These are phyloP conservation scores for Tinea pellionella DNA, from an alignment of 2,888 invertebrate genomes.

Conservation along the genomic window DNA sequence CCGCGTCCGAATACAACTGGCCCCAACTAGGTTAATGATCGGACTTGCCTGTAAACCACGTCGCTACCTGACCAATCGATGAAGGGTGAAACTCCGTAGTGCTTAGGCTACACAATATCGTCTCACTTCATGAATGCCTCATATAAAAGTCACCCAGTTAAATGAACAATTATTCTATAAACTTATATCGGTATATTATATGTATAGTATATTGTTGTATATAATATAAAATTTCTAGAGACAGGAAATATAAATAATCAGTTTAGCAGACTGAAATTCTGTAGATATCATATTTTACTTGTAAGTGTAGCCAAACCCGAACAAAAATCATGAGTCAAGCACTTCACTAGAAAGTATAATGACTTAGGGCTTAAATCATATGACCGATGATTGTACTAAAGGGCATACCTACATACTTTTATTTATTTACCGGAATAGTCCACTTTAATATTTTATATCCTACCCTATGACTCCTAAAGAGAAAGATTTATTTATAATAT, in stretches of 20 bases:
- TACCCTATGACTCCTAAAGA: no score
- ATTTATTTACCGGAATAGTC: no score
- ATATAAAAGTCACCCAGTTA: no score
- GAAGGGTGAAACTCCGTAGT: constrained; percentile 16
- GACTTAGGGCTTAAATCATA: background rate
- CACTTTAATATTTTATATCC: no score
- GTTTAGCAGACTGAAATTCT: no score
- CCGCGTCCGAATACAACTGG: constrained; percentile 38
- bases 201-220: no score
- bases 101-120: background rate
- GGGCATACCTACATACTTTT: background rate
- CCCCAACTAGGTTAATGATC: constrained; percentile 63
- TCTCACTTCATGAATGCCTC: background rate
- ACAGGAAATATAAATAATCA: no score
- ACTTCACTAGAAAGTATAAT: background rate
- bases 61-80: constrained; percentile 61
- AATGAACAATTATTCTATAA: no score
- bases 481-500: no score
- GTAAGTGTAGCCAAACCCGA: background rate
- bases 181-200: no score
- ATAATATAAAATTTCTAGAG: no score
- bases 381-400: background rate
- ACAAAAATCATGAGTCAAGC: background rate
- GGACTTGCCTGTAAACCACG: constrained; percentile 30
- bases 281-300: no score